Conservation (phyloP, 2,797 vertebrate genomes). For the Helarctos malayanus region DNA sequence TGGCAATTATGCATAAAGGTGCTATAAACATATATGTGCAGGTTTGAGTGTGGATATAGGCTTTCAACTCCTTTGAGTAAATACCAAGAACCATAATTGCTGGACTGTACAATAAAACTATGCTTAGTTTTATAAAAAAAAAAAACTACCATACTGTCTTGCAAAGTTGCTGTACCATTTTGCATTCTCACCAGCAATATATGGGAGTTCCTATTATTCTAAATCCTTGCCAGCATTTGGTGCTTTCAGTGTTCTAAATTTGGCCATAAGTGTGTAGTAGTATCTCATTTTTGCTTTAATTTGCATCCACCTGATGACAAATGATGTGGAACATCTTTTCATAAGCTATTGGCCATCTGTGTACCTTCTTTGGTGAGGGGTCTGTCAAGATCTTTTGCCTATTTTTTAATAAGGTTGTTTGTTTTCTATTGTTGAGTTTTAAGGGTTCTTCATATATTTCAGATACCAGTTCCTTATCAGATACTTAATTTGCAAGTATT, state of each 20-base stretch:
- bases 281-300: background rate
- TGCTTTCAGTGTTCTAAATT: background rate
- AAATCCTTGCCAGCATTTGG: background rate
- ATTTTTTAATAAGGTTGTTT: background rate
- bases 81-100: background rate
- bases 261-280: background rate
- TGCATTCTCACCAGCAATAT: background rate
- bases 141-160: background rate
- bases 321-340: background rate
- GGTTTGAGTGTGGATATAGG: background rate
- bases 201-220: background rate
- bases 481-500: background rate
- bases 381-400: background rate
- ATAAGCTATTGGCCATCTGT: background rate
- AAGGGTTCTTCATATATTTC: background rate
- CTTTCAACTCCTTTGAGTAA: background rate
- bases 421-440: background rate
- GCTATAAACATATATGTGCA: background rate
- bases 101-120: background rate
- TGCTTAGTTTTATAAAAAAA: background rate
- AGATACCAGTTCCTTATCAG: background rate
- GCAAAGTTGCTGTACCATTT: background rate
- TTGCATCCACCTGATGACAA: background rate
- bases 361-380: background rate
- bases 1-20: background rate